These are phyloP conservation scores for Trichogramma dendrolimi DNA, from an alignment of 2,888 invertebrate species.

Conservation along the genomic window DNA sequence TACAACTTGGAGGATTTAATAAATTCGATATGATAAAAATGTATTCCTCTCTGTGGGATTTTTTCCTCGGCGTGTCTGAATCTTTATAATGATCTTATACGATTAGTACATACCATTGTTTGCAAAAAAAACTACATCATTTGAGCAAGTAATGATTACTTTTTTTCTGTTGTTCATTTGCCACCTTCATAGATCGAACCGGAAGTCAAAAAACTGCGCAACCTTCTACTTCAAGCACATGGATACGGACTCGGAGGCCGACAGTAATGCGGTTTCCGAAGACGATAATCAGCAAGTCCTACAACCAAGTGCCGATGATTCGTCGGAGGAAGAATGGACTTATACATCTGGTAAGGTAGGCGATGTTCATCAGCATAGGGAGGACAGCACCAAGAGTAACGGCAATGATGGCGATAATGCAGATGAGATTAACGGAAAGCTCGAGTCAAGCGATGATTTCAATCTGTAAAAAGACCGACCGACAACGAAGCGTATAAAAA, in stretches of 20 bases:
- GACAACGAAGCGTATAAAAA: conserved; percentile 46
- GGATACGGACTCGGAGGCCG: conserved; percentile 80
- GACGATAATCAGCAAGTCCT: conserved; percentile 9
- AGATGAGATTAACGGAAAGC: conserved; percentile 18
- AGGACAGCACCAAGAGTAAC: conserved; percentile 11
- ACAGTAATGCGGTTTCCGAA: conserved; percentile 44
- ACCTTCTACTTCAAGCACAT: conserved; percentile 82
- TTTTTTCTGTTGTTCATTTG: neutral
- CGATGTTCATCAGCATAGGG: neutral
- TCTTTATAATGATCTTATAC: no score
- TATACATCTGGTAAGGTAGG: conserved; percentile 49
- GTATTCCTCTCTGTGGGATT: no score
- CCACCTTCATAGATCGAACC: conserved; percentile 58
- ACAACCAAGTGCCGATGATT: conserved; percentile 49
- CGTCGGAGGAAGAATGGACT: conserved; percentile 69
- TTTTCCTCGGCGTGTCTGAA: no score
- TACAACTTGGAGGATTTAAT: no score
- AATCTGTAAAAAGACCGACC: conserved; percentile 2
- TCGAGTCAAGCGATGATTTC: conserved; percentile 20
- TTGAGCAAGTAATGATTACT: no score
- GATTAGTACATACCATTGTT: no score
- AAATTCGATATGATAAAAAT: no score
- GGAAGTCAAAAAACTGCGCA: conserved; percentile 76
- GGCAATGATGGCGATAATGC: conserved; percentile 18
- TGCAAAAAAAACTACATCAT: no score